Conservation (phyloP, 2,113 vertebrate genomes). For the Pardalotus punctatus region DNA sequence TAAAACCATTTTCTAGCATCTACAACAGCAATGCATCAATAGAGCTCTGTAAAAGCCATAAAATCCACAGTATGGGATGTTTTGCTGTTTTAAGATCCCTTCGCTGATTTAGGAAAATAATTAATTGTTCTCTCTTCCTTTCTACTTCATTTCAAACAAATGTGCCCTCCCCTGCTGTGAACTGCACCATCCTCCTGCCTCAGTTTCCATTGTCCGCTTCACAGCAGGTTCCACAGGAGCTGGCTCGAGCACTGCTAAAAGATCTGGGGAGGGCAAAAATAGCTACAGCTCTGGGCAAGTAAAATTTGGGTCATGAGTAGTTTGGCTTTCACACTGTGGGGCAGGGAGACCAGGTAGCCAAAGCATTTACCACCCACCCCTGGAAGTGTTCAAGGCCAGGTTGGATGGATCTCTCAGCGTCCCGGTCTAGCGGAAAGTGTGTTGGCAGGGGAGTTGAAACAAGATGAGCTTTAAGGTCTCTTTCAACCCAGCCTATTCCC, state of each 20-base stretch:
- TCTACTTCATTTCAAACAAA: not conserved
- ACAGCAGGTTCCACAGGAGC: not conserved
- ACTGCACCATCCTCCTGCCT: not conserved
- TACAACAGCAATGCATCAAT: not conserved
- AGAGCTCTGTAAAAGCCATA: not conserved
- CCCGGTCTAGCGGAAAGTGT: not conserved
- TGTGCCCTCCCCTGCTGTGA: not conserved
- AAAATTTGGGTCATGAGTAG: not conserved
- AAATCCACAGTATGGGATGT: not conserved
- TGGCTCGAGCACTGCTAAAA: not conserved
- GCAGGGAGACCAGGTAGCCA: not conserved
- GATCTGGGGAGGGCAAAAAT: not conserved
- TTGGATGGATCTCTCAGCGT: not conserved
- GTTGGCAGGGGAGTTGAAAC: not conserved
- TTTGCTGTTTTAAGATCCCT: not conserved
- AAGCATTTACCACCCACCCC: not conserved
- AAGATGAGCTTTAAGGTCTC: not conserved
- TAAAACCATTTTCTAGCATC: not conserved
- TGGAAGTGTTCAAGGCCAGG: not conserved
- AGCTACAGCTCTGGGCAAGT: not conserved
- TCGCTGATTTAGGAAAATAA: not conserved
- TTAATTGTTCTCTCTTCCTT: not conserved
- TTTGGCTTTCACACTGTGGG: not conserved
- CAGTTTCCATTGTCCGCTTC: rapidly evolving
- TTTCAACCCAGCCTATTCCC: not conserved